Base-by-base conservation (phyloP, 37 sponge, comb jelly and placozoan species). In the Theonella swinhoei region DNA sequence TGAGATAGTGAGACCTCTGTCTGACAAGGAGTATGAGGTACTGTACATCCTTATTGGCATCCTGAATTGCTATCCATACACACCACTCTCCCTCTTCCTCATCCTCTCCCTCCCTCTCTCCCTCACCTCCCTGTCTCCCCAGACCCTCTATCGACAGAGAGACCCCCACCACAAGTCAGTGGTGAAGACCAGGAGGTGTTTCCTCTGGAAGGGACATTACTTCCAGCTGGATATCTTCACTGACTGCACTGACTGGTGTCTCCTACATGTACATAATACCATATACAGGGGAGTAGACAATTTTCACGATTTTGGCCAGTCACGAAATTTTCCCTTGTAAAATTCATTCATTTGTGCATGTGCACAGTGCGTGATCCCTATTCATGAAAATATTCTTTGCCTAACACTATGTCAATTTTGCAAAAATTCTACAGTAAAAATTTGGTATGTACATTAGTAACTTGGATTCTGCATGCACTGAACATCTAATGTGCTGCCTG, bases 191-290 rank as follows among this genome's bases (percentile, higher is more conserved):
- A 60, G 94, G 47, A 70, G 87, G 58, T 94, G 94, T 60, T 94
- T 94, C 38, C 80, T 87, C 20, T 87, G 90, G 90, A 83, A 75
- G 25, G 80, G 88, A 3, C 83, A 87, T 40, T 90, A 90, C 84
- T 94, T 79, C 58, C 88, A 94, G 24, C 83, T 94, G 59, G 94
- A 94, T 77, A 83, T 87, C 22, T 94, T 81, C 65, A 83, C 60
- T n/a, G 81, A 89, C 26, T 74, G 71, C 42, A 74, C 75, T 65
- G 42, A 83, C n/a, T 11, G 11, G 23, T 63, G 1, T 61, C 30
- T 9, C n/a, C 25, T 24, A 14, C 11, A 67, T 67, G 8, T 9
- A 8, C 29, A 25, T 67, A 14, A 28, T 19, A 26, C 9, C 20
- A 25, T 67, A 24, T 67, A 9, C 30, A 25, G 24, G 68, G 9